Conservation (phyloP, 2,888 invertebrate genomes). For the Pyrrhia umbra region DNA sequence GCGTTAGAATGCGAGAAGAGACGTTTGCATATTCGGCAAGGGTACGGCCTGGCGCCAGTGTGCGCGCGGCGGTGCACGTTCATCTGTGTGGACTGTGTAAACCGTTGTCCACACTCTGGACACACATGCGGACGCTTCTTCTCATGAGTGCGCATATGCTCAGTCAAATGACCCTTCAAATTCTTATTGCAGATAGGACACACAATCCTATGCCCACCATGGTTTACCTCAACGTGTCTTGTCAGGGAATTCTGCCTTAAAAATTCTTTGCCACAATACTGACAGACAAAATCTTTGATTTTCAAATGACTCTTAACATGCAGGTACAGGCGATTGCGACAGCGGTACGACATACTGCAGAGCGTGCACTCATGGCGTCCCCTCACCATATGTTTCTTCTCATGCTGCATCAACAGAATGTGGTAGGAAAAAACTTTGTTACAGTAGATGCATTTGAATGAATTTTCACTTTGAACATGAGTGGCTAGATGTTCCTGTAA, state of each 20-base stretch:
- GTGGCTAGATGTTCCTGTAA: conserved; percentile 93
- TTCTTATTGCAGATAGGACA: conserved; percentile 95
- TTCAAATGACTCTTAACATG: conserved; percentile 93
- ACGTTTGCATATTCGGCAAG: conserved; percentile 94
- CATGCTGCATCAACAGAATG: conserved; percentile 90
- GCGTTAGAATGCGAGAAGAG: conserved; percentile 96
- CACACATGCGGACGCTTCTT: conserved; percentile 94
- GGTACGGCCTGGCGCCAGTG: conserved; percentile 95
- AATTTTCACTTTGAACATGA: conserved; percentile 89
- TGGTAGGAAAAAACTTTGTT: conserved; percentile 77
- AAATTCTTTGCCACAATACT: conserved; percentile 95
- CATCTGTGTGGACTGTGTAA: conserved; percentile 95
- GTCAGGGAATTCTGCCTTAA: conserved; percentile 93
- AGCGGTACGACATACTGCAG: conserved; percentile 93
- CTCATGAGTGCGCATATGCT: conserved; percentile 95
- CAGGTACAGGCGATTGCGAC: conserved; percentile 90
- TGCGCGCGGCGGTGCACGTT: conserved; percentile 96
- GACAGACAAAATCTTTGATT: conserved; percentile 94
- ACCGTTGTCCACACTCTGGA: conserved; percentile 94
- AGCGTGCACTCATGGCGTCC: conserved; percentile 93
- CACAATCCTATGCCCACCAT: conserved; percentile 93
- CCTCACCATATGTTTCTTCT: conserved; percentile 93
- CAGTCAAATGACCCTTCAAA: conserved; percentile 94
- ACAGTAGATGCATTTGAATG: conserved; percentile 93
- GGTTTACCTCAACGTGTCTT: conserved; percentile 94